Conservation (phyloP, 2,113 vertebrate species). For the Narcine bancroftii region DNA sequence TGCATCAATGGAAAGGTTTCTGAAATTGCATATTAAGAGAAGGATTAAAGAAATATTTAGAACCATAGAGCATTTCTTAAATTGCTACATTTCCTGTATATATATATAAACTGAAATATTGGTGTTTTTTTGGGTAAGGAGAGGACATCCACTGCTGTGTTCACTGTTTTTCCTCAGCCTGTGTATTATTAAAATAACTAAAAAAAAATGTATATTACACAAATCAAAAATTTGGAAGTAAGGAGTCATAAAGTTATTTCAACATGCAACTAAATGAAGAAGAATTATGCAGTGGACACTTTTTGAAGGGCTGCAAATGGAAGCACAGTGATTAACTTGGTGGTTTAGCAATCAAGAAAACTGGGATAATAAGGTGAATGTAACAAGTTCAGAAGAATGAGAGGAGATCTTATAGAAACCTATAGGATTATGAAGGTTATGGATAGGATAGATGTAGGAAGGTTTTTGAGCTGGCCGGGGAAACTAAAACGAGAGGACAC, state of each 20-base stretch:
- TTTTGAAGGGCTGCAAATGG: background rate
- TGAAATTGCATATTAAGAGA: slow-evolving; percentile 29
- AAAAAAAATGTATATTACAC: background rate
- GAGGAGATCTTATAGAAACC: too few relatives aligned
- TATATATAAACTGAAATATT: slow-evolving; percentile 33
- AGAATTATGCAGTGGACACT: background rate
- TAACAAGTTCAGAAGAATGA: too few relatives aligned
- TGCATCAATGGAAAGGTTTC: slow-evolving; percentile 34
- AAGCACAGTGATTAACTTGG: background rate
- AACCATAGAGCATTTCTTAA: slow-evolving; percentile 32
- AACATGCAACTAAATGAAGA: background rate
- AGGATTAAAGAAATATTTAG: slow-evolving; percentile 34
- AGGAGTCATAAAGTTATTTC: background rate
- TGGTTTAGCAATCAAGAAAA: background rate
- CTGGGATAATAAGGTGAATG: background rate
- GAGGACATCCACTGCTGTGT: slow-evolving; percentile 7
- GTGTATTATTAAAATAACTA: background rate
- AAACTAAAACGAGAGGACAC: too few relatives aligned
- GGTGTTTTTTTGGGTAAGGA: background rate
- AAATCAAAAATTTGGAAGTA: slow-evolving; percentile 13
- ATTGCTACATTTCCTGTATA: slow-evolving; percentile 34
- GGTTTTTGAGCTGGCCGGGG: too few relatives aligned
- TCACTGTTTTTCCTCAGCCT: background rate
- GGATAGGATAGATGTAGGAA: too few relatives aligned
- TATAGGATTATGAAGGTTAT: too few relatives aligned